These are phyloP conservation scores for Dicentrarchus labrax DNA, from an alignment of 2,113 vertebrate genomes.

Conservation along the genomic window DNA sequence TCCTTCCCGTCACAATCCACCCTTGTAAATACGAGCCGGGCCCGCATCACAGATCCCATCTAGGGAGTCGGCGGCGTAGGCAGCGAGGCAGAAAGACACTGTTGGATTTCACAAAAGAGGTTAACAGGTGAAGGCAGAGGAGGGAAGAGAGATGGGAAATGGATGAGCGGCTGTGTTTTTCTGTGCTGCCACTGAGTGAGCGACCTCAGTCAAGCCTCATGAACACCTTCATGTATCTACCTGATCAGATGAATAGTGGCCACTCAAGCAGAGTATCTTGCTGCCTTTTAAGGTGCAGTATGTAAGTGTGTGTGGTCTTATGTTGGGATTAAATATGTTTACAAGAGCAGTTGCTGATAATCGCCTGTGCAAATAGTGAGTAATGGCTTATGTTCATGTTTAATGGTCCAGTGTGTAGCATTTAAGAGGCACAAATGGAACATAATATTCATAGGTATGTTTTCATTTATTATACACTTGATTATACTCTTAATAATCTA, in stretches of 20 bases:
- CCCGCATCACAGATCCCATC: conserved; percentile 73
- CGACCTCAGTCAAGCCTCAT: conserved; percentile 61
- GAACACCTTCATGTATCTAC: conserved; percentile 63
- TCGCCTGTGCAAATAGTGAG: background rate
- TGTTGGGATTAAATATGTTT: conserved; percentile 25
- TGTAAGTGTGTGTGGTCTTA: background rate
- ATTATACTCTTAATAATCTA: too few relatives aligned
- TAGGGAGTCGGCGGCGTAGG: conserved; percentile 46
- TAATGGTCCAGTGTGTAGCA: background rate
- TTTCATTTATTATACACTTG: too few relatives aligned
- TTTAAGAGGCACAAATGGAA: too few relatives aligned
- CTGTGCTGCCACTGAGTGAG: conserved; percentile 38
- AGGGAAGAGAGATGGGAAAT: conserved; percentile 64
- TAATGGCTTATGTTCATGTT: conserved; percentile 3
- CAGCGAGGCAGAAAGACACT: conserved; percentile 62
- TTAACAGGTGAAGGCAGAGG: conserved; percentile 73
- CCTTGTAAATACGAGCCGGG: conserved; percentile 67
- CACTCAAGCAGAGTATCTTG: conserved; percentile 49
- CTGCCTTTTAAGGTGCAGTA: conserved; percentile 16
- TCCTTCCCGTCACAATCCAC: conserved; percentile 50
- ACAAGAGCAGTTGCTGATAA: conserved; percentile 22
- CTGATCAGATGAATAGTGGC: conserved; percentile 60
- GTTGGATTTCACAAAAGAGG: conserved; percentile 71
- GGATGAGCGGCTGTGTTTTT: conserved; percentile 68
- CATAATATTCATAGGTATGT: too few relatives aligned